Evolutionary conservation across 2,888 invertebrate genomes (phyloP).

Genomic region (Tipula confusa): DNA sequence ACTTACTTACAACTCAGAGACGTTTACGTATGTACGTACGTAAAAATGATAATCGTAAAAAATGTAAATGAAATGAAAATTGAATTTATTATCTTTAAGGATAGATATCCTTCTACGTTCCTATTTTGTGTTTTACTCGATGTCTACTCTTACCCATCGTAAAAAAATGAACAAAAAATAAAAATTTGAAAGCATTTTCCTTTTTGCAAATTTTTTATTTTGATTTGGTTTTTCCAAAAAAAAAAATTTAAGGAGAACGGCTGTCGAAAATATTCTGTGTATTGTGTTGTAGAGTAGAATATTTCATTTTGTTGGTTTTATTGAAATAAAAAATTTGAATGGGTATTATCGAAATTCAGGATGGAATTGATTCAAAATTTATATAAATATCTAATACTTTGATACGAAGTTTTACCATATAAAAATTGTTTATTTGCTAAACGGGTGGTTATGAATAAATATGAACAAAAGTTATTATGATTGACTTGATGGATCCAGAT

Average conservation of each 20-base stretch:
- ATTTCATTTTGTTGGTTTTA: background rate
- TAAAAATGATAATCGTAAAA: slow-evolving; percentile 6
- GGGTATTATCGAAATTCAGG: slow-evolving; percentile 25
- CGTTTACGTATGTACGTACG: background rate
- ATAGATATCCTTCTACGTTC: background rate
- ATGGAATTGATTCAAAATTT: background rate
- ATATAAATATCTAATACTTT: background rate
- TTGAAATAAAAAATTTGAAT: background rate
- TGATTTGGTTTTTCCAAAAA: background rate
- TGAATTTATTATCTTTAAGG: background rate
- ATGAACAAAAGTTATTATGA: background rate
- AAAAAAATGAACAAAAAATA: background rate
- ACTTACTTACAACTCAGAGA: background rate
- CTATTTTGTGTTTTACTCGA: background rate
- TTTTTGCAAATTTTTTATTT: background rate
- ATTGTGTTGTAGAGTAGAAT: background rate
- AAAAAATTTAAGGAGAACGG: background rate
- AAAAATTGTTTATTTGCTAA: slow-evolving; percentile 1
- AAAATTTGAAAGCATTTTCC: background rate
- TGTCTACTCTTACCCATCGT: too few relatives aligned
- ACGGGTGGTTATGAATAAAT: slow-evolving; percentile 5
- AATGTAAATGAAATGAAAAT: background rate
- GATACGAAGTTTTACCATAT: background rate
- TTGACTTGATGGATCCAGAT: too few relatives aligned
- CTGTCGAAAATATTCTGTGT: background rate